phyloP scores from a whole-genome alignment of 1,140 invertebrate species.

The Drosophila pruinosa region DNA sequence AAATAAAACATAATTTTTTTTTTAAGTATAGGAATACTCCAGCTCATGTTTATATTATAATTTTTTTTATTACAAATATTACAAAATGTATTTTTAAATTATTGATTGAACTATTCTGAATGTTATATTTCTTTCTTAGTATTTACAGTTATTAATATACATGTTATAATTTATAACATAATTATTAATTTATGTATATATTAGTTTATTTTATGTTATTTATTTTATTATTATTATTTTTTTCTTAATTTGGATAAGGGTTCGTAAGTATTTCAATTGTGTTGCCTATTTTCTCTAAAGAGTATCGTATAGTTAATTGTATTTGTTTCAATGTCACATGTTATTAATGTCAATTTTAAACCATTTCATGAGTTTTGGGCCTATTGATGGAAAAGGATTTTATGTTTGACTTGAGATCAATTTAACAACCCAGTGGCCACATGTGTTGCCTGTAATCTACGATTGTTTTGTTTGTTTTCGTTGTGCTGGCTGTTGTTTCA shows the following conservation, averaged over 20 bases:
- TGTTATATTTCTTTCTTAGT: too few species aligned
- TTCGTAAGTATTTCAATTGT: too few species aligned
- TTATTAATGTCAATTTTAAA: background rate
- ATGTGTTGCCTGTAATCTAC: slow-evolving; percentile 13
- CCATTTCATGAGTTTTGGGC: background rate
- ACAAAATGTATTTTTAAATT: too few species aligned
- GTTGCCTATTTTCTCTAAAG: background rate
- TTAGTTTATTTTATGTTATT: background rate
- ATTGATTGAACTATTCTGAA: too few species aligned
- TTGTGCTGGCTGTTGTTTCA: slow-evolving; percentile 28
- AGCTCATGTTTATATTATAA: too few species aligned
- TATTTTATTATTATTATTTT: too few species aligned
- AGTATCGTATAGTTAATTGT: background rate
- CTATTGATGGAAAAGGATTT: slow-evolving; percentile 8
- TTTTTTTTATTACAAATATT: too few species aligned
- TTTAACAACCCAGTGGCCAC: slow-evolving; percentile 6
- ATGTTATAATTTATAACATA: background rate
- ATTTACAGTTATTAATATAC: too few species aligned
- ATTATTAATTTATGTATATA: background rate
- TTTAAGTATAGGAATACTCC: too few species aligned
- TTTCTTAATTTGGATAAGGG: too few species aligned
- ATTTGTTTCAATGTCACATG: background rate
- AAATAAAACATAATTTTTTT: background rate
- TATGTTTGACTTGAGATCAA: slow-evolving; percentile 9
- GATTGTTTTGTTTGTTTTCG: slow-evolving; percentile 26